Evolutionary conservation across 2,888 invertebrate species (phyloP), one percentile per base, ranked within the genome.

Genomic region (Aphidoletes aphidimyza): DNA sequence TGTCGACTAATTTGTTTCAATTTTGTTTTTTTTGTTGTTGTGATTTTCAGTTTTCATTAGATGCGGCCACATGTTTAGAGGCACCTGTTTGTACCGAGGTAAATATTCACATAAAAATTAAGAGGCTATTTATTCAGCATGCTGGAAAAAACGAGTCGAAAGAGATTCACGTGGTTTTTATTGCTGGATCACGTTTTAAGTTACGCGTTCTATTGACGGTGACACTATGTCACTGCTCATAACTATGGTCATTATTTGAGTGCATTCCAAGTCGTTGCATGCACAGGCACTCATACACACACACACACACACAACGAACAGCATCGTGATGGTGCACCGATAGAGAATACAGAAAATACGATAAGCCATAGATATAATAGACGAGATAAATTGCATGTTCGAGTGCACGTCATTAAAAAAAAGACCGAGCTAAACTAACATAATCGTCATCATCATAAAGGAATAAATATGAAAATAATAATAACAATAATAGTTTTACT

Each of bases 401-500:
- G 37, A 81, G 36, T 81, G 37, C 81, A 81, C 37, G 81, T 37
- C 81, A 81, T 81, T 81, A 81, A 81, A 81, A 81, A 81, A 37
- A 37, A 39, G n/a, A n/a, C n/a, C 37, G 8, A 81, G n/a, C 37
- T n/a, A 81, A 37, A 81, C 81, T 37, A 81, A 81, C 37, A 81
- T 36, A 37, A 37, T 81, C 37, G n/a, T 81, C 81, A 81, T 81
- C 81, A 81, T 81, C 81, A 81, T 81, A 81, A 81, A n/a, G 37
- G 37, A 37, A 81, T 37, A 81, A 81, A 37, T 37, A 81, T 81
- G 37, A 81, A 81, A 81, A 81, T 81, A 37, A 81, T 37, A 81
- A 81, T 81, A 81, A 81, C 81, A 81, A 81, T 81, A 81, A 81
- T 81, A 81, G 81, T 37, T 81, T 37, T 81, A 81, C 37, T 81